These are phyloP conservation scores for Miniopterus natalensis DNA, from an alignment of 2,113 vertebrate genomes.

Conservation along the genomic window DNA sequence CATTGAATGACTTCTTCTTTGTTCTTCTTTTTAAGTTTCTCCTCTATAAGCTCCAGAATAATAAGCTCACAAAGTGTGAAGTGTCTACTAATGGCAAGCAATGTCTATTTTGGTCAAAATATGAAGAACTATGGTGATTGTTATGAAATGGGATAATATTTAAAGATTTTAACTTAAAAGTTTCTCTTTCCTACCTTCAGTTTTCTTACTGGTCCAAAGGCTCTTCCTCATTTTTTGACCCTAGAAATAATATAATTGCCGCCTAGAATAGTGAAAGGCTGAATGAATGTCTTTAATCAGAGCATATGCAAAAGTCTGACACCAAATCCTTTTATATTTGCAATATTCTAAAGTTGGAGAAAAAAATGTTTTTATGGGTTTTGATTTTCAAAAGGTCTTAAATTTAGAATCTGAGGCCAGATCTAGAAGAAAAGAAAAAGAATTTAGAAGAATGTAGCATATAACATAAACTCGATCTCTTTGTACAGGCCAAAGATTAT, in stretches of 20 bases:
- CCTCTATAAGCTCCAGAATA: neutral
- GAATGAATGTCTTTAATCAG: neutral
- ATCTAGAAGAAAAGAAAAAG: neutral
- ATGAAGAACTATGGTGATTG: neutral
- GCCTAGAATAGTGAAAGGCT: neutral
- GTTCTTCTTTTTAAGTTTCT: neutral
- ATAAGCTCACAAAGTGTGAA: neutral
- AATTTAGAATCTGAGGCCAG: neutral
- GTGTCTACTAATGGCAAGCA: neutral
- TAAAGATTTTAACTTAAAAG: slow-evolving; percentile 2
- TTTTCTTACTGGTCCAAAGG: neutral
- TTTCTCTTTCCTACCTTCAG: neutral
- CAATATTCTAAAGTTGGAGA: neutral
- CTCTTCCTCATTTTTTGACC: neutral
- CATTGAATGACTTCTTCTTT: neutral
- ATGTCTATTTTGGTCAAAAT: neutral
- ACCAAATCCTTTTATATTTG: neutral
- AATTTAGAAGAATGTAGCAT: neutral
- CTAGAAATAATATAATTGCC: neutral
- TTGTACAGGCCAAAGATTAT: neutral
- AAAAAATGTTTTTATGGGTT: neutral
- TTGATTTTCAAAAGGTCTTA: neutral
- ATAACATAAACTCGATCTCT: neutral
- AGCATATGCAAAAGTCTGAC: neutral
- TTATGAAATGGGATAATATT: neutral